phyloP scores from a whole-genome alignment of 2,797 vertebrate species.

The Etheostoma nigrum region DNA sequence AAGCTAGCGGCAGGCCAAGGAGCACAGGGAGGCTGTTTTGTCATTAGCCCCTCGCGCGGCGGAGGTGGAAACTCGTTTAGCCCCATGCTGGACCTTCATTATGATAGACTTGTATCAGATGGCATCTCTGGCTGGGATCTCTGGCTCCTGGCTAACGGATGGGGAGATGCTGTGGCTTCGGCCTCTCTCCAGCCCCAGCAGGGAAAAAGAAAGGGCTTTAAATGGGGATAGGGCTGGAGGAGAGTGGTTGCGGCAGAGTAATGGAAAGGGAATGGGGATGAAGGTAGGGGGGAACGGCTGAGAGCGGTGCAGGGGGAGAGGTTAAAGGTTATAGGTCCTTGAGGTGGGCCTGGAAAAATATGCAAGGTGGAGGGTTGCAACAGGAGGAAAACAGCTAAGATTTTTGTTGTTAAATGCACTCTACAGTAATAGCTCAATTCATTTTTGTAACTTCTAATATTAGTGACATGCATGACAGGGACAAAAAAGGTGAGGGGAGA shows the following conservation, averaged over 20 bases:
- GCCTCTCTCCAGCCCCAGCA: conserved; percentile 87
- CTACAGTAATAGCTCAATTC: background rate
- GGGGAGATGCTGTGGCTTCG: conserved; percentile 84
- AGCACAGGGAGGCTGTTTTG: conserved; percentile 92
- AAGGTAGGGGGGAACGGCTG: conserved; percentile 28
- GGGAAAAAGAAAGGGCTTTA: conserved; percentile 79
- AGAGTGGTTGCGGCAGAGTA: conserved; percentile 51
- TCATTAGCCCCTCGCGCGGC: conserved; percentile 98
- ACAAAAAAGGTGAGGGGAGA: background rate
- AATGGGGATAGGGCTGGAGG: conserved; percentile 69
- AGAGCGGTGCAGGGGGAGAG: conserved; percentile 24
- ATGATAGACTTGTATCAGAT: conserved; percentile 99
- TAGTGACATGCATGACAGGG: background rate
- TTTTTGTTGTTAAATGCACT: background rate
- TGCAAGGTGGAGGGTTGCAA: background rate
- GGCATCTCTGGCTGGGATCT: conserved; percentile 90
- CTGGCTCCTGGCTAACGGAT: conserved; percentile 86
- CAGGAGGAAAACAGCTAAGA: conserved; percentile 1
- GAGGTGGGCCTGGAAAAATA: conserved; percentile 12
- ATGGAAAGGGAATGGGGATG: conserved; percentile 53
- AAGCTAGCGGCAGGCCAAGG: conserved; percentile 88
- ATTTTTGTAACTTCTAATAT: conserved; percentile 3
- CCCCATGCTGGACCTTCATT: conserved; percentile 99
- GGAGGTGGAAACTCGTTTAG: conserved; percentile 98
- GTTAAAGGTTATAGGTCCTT: conserved; percentile 53